Conservation (phyloP, 2,888 invertebrate species). For the Nebria brevicollis region DNA sequence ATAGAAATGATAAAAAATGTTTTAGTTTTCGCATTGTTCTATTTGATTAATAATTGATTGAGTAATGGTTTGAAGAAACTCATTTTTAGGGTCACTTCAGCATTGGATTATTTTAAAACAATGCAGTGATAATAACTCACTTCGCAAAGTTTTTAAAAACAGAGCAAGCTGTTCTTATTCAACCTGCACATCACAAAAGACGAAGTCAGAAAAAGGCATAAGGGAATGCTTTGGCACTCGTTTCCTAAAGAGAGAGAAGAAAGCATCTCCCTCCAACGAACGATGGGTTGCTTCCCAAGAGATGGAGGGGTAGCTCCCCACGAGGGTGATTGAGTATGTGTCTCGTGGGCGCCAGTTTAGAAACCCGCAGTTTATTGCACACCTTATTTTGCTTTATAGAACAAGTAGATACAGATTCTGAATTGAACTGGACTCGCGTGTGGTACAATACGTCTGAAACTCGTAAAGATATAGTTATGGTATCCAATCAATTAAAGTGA, state of each 20-base stretch:
- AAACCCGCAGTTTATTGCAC: constrained; percentile 42
- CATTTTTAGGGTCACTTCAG: background rate
- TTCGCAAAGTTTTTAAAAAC: background rate
- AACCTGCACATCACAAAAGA: background rate
- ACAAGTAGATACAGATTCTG: constrained; percentile 17
- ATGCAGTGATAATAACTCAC: background rate
- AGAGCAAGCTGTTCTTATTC: constrained; percentile 6
- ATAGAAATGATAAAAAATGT: too few relatives aligned
- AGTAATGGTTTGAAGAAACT: too few relatives aligned
- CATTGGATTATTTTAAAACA: background rate
- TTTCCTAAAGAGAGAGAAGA: background rate
- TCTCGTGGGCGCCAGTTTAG: constrained; percentile 41
- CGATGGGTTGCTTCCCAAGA: background rate
- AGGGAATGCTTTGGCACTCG: background rate
- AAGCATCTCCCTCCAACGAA: background rate
- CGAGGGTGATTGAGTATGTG: constrained; percentile 35
- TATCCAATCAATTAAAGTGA: constrained; percentile 55
- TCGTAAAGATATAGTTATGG: constrained; percentile 56
- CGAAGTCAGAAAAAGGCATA: background rate
- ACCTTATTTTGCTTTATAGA: constrained; percentile 41
- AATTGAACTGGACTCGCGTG: constrained; percentile 13
- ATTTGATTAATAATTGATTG: too few relatives aligned
- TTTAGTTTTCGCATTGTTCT: too few relatives aligned
- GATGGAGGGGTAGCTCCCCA: background rate
- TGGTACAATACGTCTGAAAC: constrained; percentile 23